Conservation (phyloP, 2,113 vertebrate genomes). For the Trematomus loennbergii region DNA sequence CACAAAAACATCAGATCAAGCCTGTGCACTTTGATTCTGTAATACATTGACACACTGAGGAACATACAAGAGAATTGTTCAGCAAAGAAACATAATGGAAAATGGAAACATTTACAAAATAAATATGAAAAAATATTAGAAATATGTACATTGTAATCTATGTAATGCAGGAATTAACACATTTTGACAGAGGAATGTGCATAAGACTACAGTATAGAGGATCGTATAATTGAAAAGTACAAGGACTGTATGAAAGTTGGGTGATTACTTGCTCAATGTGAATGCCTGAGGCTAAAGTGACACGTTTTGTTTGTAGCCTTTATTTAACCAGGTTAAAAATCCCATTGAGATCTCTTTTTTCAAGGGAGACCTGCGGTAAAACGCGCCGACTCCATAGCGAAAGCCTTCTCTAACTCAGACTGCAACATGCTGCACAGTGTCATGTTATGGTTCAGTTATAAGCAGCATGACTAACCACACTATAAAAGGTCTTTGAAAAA, state of each 20-base stretch:
- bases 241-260: no score
- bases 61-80: not conserved
- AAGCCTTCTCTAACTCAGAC: not conserved
- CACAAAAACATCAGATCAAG: constrained; percentile 9
- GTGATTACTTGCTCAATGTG: constrained; percentile 9
- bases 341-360: no score
- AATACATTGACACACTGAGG: not conserved
- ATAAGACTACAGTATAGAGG: no score
- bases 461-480: no score
- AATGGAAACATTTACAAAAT: not conserved
- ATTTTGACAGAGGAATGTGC: no score
- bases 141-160: no score
- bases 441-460: not conserved
- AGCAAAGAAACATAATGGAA: not conserved
- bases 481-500: not conserved
- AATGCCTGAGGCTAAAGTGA: constrained; percentile 24
- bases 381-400: constrained; percentile 16
- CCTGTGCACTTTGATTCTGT: not conserved
- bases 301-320: no score
- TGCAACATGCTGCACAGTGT: not conserved
- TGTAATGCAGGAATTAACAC: no score
- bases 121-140: no score
- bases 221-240: no score
- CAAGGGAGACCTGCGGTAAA: no score
- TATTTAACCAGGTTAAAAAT: no score